A percentile compares a stretch with the other conserved stretches of the same genome.
Evolutionary conservation across 2,797 vertebrate species (phyloP).

Genomic region (Calcarius lapponicus): DNA sequence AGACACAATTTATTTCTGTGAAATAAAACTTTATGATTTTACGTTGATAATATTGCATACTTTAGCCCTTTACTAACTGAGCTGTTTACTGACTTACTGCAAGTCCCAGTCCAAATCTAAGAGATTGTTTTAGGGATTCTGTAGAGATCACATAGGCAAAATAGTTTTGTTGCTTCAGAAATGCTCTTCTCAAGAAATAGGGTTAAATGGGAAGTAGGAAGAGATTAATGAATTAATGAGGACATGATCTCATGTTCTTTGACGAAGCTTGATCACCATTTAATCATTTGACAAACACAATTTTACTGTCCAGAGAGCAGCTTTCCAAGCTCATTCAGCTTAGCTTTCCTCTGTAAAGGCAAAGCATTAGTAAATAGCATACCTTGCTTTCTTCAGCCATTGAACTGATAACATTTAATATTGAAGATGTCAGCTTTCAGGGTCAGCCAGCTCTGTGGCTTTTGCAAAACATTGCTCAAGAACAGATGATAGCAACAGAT

Average conservation of each 20-base stretch:
- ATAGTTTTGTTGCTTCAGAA: not conserved
- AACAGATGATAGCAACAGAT: not conserved
- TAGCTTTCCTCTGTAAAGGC: not conserved
- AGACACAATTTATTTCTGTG: not conserved
- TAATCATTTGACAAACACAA: not conserved
- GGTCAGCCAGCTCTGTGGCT: not conserved
- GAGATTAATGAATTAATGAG: not conserved
- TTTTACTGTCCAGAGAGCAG: not conserved
- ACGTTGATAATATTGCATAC: not conserved
- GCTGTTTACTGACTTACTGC: not conserved
- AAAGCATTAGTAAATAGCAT: rapidly evolving
- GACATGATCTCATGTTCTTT: not conserved
- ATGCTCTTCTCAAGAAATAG: not conserved
- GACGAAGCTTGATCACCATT: not conserved
- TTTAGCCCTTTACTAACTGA: not conserved
- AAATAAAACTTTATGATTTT: not conserved
- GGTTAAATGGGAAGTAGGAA: not conserved
- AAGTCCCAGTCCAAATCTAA: not conserved
- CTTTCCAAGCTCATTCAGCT: not conserved
- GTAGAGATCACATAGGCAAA: not conserved
- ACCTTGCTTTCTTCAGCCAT: not conserved
- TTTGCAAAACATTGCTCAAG: not conserved
- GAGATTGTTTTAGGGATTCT: not conserved
- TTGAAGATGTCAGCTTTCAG: not conserved
- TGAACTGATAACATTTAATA: not conserved